These are phyloP conservation scores for Drosophila sturtevanti DNA, from an alignment of 1,140 invertebrate genomes.

Conservation along the genomic window DNA sequence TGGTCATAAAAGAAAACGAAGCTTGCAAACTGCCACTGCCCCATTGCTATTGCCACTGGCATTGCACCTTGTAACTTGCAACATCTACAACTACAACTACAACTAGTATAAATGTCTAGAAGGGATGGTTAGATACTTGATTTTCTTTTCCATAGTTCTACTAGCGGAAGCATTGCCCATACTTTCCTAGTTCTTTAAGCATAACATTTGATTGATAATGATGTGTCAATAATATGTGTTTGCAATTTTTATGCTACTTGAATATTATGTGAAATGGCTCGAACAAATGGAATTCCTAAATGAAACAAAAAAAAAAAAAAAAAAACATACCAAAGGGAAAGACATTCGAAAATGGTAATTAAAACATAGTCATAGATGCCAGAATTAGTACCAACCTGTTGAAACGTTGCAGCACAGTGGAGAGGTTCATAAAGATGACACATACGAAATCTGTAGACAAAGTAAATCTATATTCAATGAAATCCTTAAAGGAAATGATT, in stretches of 20 bases:
- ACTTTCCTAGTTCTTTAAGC: slow-evolving; percentile 23
- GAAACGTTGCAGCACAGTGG: background rate
- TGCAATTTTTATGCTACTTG: slow-evolving; percentile 73
- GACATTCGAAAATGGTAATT: slow-evolving; percentile 52
- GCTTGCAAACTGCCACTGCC: slow-evolving; percentile 38
- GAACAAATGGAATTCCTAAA: slow-evolving; percentile 14
- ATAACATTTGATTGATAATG: slow-evolving; percentile 75
- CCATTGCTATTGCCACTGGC: too few species aligned
- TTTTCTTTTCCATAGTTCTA: slow-evolving; percentile 15
- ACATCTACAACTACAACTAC: background rate
- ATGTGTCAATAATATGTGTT: slow-evolving; percentile 79
- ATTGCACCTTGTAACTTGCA: too few species aligned
- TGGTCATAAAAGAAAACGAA: slow-evolving; percentile 66
- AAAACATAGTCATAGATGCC: slow-evolving; percentile 41
- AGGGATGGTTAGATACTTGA: slow-evolving; percentile 2
- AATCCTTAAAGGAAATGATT: too few species aligned
- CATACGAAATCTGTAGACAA: too few species aligned
- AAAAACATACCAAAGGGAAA: background rate
- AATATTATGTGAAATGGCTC: slow-evolving; percentile 52
- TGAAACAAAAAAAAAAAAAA: slow-evolving; percentile 19
- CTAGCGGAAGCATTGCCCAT: slow-evolving; percentile 57
- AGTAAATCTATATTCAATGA: too few species aligned
- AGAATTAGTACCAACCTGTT: slow-evolving; percentile 21
- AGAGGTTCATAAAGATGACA: too few species aligned
- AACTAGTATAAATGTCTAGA: background rate